Conservation (phyloP, 2,113 vertebrate species). For the Pardalotus punctatus region DNA sequence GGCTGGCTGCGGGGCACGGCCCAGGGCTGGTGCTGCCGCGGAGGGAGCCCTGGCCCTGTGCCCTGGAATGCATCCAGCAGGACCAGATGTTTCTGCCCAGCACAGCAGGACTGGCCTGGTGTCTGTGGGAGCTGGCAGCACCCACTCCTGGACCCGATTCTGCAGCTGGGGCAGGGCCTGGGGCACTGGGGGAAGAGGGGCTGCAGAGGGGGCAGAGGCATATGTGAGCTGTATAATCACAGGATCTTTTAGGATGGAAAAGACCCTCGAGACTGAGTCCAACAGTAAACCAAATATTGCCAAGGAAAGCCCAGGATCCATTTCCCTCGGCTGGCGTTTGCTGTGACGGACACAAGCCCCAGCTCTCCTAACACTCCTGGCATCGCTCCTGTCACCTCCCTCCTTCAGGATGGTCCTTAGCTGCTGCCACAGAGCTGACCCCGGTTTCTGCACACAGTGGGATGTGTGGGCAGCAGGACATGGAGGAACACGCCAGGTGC, state of each 20-base stretch:
- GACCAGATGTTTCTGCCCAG: slow-evolving; percentile 23
- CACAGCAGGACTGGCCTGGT: neutral
- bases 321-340: neutral
- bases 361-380: accelerated
- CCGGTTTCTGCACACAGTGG: accelerated
- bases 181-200: neutral
- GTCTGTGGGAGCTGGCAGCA: neutral
- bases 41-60: neutral
- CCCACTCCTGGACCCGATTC: neutral
- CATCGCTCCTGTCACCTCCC: neutral
- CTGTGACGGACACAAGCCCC: accelerated
- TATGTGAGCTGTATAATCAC: accelerated
- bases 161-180: neutral
- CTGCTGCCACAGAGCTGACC: neutral
- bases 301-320: accelerated
- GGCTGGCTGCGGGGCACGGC: neutral
- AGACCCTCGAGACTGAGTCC: neutral
- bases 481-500: accelerated
- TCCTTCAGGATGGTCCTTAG: neutral
- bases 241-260: neutral
- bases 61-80: neutral
- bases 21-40: neutral
- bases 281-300: neutral
- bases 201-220: neutral
- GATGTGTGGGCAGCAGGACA: accelerated